Conservation (phyloP, 2,797 vertebrate species). For the Eidolon dupreanum region DNA sequence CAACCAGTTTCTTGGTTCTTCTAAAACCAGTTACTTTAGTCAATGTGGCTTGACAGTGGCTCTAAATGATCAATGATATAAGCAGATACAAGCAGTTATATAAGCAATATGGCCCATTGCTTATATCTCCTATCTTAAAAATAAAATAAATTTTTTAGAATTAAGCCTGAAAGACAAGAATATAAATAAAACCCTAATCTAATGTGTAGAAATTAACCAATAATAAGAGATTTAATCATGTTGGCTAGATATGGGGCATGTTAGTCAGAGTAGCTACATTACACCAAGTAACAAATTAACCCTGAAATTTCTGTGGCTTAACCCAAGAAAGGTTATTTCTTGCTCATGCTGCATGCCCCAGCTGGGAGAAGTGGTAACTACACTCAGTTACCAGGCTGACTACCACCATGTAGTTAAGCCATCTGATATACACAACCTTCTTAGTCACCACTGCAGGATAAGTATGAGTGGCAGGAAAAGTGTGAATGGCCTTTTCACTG, state of each 20-base stretch:
- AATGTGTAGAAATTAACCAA: background rate
- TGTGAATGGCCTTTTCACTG: background rate
- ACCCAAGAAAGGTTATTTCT: background rate
- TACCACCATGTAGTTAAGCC: background rate
- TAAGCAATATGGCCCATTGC: background rate
- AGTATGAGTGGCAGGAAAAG: background rate
- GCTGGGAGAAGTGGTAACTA: background rate
- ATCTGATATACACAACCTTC: background rate
- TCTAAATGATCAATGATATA: background rate
- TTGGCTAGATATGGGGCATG: background rate
- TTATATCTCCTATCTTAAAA: background rate
- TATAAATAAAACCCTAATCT: background rate
- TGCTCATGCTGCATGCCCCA: background rate
- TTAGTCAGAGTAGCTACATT: background rate
- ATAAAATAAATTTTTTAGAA: background rate
- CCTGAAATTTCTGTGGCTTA: background rate
- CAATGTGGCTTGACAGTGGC: background rate
- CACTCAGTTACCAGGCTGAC: background rate
- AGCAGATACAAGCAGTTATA: background rate
- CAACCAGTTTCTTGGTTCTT: background rate
- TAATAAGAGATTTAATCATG: background rate
- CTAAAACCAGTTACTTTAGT: background rate
- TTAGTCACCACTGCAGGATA: background rate
- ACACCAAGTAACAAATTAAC: background rate
- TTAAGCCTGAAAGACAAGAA: background rate